phyloP scores from a whole-genome alignment of 2,797 vertebrate genomes.

The Limnodromus scolopaceus region DNA sequence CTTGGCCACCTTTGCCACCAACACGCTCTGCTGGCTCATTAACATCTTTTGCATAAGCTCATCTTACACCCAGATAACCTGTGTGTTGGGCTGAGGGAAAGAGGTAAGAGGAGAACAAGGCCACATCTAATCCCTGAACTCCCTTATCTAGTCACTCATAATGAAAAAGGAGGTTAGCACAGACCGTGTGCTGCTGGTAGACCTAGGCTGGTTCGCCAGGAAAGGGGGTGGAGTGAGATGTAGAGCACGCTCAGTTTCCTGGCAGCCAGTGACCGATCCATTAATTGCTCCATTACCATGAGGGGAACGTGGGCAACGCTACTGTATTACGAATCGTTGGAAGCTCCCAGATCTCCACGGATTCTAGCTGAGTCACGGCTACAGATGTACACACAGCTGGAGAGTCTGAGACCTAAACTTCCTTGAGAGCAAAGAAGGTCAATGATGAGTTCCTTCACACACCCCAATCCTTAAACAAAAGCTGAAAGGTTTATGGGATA shows the following conservation, averaged over 20 bases:
- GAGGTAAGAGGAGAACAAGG: neutral
- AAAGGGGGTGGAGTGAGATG: neutral
- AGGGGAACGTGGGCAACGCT: neutral
- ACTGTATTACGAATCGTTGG: fast-evolving
- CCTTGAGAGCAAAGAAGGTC: neutral
- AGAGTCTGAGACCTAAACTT: neutral
- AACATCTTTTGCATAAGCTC: neutral
- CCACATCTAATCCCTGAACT: neutral
- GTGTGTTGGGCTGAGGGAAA: neutral
- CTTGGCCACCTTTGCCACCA: neutral
- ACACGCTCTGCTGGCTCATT: neutral
- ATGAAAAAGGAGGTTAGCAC: neutral
- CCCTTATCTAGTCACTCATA: neutral
- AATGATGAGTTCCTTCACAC: neutral
- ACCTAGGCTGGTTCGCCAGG: no score
- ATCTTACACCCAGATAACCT: neutral
- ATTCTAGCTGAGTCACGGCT: neutral
- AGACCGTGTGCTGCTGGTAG: neutral
- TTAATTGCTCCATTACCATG: neutral
- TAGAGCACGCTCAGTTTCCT: fast-evolving
- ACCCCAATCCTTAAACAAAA: neutral
- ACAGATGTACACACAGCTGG: neutral
- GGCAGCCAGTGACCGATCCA: neutral
- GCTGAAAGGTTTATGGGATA: neutral
- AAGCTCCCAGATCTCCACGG: neutral